These are phyloP conservation scores for Trichonephila clavipes DNA, from an alignment of 1,140 invertebrate genomes.

Conservation along the genomic window DNA sequence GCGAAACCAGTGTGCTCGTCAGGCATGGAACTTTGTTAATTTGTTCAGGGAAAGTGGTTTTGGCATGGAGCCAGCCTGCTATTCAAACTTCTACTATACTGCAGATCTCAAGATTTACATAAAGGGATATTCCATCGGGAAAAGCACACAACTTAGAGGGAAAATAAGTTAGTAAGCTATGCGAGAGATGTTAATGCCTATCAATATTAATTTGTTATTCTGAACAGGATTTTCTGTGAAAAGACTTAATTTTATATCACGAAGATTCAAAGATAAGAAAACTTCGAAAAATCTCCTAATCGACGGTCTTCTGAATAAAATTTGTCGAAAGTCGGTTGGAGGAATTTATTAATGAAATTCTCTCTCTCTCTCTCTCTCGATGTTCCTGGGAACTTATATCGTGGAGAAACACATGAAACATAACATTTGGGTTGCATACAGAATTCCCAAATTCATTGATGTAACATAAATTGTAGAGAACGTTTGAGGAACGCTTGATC, in stretches of 20 bases:
- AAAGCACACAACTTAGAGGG: constrained; percentile 65
- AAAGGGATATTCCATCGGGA: constrained; percentile 66
- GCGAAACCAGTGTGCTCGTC: constrained; percentile 32
- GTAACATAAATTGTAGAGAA: no score
- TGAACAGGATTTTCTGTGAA: constrained; percentile 21
- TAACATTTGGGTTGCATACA: neutral
- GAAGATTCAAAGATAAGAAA: constrained; percentile 16
- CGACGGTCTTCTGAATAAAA: neutral
- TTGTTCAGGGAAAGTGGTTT: constrained; percentile 45
- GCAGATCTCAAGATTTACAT: constrained; percentile 60
- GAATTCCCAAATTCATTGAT: neutral
- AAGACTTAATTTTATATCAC: neutral
- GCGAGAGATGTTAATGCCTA: constrained; percentile 25
- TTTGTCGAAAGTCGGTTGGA: neutral
- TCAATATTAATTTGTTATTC: constrained; percentile 59
- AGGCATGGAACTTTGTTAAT: constrained; percentile 55
- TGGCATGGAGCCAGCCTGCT: constrained; percentile 68
- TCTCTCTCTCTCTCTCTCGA: no score
- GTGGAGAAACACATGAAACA: neutral
- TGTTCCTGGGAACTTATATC: neutral
- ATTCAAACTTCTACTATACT: constrained; percentile 9
- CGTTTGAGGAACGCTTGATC: no score
- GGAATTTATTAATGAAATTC: no score
- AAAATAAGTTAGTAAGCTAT: constrained; percentile 53
- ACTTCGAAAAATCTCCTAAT: neutral